Conservation (phyloP, 1,140 invertebrate genomes). For the Dendroctonus ponderosae region DNA sequence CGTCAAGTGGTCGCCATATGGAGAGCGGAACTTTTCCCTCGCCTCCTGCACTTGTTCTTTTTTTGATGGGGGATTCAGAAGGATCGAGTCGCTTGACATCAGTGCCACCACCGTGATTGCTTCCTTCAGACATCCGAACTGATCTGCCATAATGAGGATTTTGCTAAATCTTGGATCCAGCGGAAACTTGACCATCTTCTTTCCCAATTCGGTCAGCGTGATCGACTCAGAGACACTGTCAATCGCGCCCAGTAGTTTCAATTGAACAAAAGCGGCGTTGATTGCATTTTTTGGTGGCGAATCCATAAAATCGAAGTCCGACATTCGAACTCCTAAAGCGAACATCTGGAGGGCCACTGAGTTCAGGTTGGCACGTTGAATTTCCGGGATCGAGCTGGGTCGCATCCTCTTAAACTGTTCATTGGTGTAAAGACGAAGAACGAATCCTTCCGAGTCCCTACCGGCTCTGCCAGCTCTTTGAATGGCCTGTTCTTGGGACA, state of each 20-base stretch:
- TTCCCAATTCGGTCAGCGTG: slow-evolving; percentile 76
- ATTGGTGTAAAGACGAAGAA: slow-evolving; percentile 80
- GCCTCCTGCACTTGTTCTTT: slow-evolving; percentile 66
- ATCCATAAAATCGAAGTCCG: slow-evolving; percentile 90
- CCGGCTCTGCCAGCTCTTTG: slow-evolving; percentile 90
- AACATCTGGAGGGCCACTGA: slow-evolving; percentile 68
- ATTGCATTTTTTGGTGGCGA: slow-evolving; percentile 73
- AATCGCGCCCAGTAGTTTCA: slow-evolving; percentile 75
- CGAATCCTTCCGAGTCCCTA: slow-evolving; percentile 76
- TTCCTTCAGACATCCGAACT: slow-evolving; percentile 77
- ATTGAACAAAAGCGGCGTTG: slow-evolving; percentile 64
- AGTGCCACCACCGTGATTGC: slow-evolving; percentile 62
- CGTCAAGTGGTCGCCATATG: slow-evolving; percentile 90
- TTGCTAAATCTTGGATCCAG: slow-evolving; percentile 89
- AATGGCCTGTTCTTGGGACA: slow-evolving; percentile 90
- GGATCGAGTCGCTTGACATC: slow-evolving; percentile 60
- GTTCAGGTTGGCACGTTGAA: slow-evolving; percentile 61
- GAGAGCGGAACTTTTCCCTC: slow-evolving; percentile 79
- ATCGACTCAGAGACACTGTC: slow-evolving; percentile 53
- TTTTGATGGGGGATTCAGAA: slow-evolving; percentile 59
- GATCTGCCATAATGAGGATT: slow-evolving; percentile 69
- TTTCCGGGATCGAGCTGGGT: slow-evolving; percentile 80
- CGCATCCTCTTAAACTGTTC: slow-evolving; percentile 65
- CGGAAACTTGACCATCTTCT: slow-evolving; percentile 87
- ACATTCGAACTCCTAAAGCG: slow-evolving; percentile 78